Percentiles rank a stretch among this genome's conserved stretches.
Evolutionary conservation across 2,888 invertebrate species (phyloP).

Genomic region (Polia nebulosa): DNA sequence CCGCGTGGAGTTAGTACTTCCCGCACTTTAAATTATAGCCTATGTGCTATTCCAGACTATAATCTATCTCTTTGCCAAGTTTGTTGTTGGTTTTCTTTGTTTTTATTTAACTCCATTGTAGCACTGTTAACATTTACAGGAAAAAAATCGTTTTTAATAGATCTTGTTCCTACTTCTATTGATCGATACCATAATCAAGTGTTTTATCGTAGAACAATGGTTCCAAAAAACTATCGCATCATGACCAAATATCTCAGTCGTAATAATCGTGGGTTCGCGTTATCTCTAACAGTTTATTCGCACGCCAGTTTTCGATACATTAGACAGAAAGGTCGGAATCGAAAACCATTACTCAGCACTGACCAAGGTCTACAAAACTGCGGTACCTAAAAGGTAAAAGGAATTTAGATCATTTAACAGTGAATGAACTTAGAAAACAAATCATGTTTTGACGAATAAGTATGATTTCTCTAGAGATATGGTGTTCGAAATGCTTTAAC

Average conservation of each 20-base stretch:
- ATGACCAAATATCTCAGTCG: slow-evolving; percentile 5
- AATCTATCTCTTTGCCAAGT: too few species aligned
- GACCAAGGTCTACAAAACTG: slow-evolving; percentile 38
- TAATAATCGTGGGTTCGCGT: slow-evolving; percentile 45
- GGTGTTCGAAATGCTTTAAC: slow-evolving; percentile 21
- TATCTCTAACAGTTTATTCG: slow-evolving; percentile 51
- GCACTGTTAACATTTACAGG: background rate
- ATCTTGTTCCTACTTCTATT: background rate
- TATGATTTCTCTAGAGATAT: slow-evolving; percentile 34
- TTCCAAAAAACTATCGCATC: slow-evolving; percentile 11
- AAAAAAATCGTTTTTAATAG: background rate
- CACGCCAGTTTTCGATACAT: slow-evolving; percentile 62
- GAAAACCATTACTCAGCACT: slow-evolving; percentile 56
- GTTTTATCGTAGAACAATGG: slow-evolving; percentile 4
- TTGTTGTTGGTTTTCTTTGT: background rate
- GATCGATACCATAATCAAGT: background rate
- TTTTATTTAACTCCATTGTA: background rate
- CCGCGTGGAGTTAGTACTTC: too few species aligned
- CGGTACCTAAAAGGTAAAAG: slow-evolving; percentile 27
- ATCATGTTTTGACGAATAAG: slow-evolving; percentile 19
- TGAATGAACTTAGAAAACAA: slow-evolving; percentile 22
- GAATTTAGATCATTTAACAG: slow-evolving; percentile 25
- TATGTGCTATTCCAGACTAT: too few species aligned
- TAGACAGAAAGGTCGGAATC: slow-evolving; percentile 52
- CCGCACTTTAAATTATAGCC: too few species aligned